Evolutionary conservation across 2,888 invertebrate species (phyloP).

Genomic region (Pterostichus niger): DNA sequence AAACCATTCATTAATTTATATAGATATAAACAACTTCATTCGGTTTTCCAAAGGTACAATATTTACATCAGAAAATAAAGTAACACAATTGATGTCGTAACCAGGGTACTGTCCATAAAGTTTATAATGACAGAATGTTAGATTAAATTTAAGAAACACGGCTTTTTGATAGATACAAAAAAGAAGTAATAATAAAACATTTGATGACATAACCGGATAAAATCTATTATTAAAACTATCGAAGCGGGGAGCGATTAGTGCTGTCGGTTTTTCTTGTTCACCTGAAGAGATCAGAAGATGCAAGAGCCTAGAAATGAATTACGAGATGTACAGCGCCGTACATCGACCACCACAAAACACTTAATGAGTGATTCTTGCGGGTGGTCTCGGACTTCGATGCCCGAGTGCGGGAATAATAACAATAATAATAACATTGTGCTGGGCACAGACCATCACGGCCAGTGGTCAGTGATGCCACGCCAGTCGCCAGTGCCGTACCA

Average conservation of each 20-base stretch:
- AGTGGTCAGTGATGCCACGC: constrained; percentile 28
- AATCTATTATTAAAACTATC: constrained; percentile 5
- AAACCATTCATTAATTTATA: too few relatives aligned
- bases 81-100: too few relatives aligned
- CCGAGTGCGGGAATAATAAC: constrained; percentile 55
- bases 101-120: too few relatives aligned
- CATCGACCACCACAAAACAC: constrained; percentile 68
- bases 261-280: not conserved
- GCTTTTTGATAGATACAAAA: too few relatives aligned
- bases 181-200: too few relatives aligned
- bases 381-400: constrained; percentile 51
- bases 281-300: not conserved
- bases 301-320: constrained; percentile 50
- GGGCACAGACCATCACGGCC: constrained; percentile 7
- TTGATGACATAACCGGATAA: not conserved
- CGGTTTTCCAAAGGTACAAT: too few relatives aligned
- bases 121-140: too few relatives aligned
- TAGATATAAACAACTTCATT: too few relatives aligned
- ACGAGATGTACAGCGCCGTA: constrained; percentile 63
- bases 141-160: not conserved
- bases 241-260: not conserved
- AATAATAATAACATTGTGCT: constrained; percentile 64
- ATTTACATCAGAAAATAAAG: too few relatives aligned
- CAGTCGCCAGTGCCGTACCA: constrained; percentile 9
- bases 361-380: constrained; percentile 65